Percentiles rank a stretch among this genome's conserved stretches.
Evolutionary conservation across 2,113 vertebrate genomes (phyloP).

Genomic region (Tetrao urogallus): DNA sequence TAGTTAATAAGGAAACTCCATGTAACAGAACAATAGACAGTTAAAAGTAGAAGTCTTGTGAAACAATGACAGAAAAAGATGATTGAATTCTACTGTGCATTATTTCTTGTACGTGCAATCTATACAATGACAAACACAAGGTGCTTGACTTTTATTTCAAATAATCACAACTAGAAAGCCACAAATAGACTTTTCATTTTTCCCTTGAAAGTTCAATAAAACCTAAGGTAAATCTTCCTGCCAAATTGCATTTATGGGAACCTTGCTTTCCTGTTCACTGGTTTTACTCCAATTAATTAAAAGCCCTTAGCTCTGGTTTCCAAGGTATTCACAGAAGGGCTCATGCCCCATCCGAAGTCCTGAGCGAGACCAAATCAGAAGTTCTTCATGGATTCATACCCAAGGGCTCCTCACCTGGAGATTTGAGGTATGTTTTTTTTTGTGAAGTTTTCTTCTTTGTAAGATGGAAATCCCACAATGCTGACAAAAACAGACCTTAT

Average conservation of each 20-base stretch:
- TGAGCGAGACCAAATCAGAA: not conserved
- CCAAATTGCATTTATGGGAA: constrained; percentile 39
- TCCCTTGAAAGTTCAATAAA: constrained; percentile 37
- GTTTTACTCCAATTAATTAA: constrained; percentile 55
- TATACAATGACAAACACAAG: not conserved
- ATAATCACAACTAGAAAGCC: constrained; percentile 41
- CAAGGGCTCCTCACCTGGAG: not conserved
- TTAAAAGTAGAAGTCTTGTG: not conserved
- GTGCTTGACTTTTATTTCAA: not conserved
- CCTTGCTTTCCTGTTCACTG: constrained; percentile 40
- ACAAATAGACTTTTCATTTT: constrained; percentile 54
- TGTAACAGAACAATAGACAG: not conserved
- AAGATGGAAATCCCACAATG: not conserved
- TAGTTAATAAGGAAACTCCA: not conserved
- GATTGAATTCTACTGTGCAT: not conserved
- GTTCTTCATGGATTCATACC: not conserved
- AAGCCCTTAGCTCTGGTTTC: constrained; percentile 16
- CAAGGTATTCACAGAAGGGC: not conserved
- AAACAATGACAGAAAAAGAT: not conserved
- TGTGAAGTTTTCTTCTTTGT: not conserved
- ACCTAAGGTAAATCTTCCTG: not conserved
- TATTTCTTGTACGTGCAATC: not conserved
- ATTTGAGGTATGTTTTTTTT: not conserved
- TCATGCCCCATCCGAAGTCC: not conserved
- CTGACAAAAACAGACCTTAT: not conserved